These are phyloP conservation scores for Vidua macroura DNA, from an alignment of 2,113 vertebrate genomes.

Conservation along the genomic window DNA sequence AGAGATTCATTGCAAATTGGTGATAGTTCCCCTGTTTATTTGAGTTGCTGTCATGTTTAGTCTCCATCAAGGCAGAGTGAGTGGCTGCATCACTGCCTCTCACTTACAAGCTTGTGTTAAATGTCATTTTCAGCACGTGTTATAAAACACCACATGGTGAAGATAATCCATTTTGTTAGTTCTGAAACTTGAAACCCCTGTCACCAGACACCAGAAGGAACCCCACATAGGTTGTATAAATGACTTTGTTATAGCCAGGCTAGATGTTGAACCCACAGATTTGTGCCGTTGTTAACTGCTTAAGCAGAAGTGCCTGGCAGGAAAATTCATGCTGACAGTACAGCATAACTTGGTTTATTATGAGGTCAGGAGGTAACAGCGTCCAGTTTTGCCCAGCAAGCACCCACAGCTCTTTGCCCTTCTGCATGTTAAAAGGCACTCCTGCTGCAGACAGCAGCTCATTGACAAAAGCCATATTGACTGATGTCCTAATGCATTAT, in stretches of 20 bases:
- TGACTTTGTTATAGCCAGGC: neutral
- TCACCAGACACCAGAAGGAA: neutral
- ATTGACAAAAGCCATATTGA: neutral
- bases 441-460: neutral
- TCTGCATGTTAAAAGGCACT: neutral
- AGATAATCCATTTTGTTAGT: neutral
- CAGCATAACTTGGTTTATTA: neutral
- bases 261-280: neutral
- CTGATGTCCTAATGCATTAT: neutral
- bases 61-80: neutral
- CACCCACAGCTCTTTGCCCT: neutral
- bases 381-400: neutral
- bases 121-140: neutral
- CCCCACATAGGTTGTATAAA: neutral
- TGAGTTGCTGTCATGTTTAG: neutral
- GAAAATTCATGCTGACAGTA: neutral
- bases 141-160: neutral
- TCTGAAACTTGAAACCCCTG: neutral
- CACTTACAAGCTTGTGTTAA: neutral
- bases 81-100: neutral
- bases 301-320: neutral
- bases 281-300: neutral
- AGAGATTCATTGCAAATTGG: neutral
- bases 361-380: neutral
- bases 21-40: neutral